Evolutionary conservation across 2,113 vertebrate genomes (phyloP), one percentile per base, ranked within the genome.

Genomic region (Hippopotamus amphibius): DNA sequence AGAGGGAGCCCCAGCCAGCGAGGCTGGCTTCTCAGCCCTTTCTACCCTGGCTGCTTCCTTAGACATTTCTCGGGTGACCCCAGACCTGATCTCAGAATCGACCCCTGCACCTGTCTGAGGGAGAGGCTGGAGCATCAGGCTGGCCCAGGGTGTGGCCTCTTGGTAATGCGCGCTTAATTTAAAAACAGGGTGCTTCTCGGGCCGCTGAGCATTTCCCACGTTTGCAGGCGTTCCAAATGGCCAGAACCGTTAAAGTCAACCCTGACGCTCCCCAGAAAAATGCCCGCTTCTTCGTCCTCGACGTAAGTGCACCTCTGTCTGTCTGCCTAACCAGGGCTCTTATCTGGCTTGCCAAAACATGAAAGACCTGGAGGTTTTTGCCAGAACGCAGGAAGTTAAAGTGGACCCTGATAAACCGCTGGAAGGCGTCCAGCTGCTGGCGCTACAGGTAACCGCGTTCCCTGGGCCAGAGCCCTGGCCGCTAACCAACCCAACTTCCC

Each of bases 371-470:
- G 98, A 99, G 11, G 97, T 80, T 72, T 99, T 99, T 98, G 55
- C 65, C 91, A 98, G 98, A 95, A 97, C 99, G 0, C 80, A 59
- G 57, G 99, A 99, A 96, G 97, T 99, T 93, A 99, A 99, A 97
- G 99, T 99, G 99, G 99, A 99, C 98, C 99, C 99, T 0, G 99
- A 99, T 97, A 99, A 99, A 88, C 99, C 99, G 0, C 98, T 99
- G 77, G 99, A 99, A 97, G 99, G 99, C 0, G 99, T 98, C n/a
- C 99, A 99, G 55, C 98, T 99, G 81, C 98, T 98, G 3, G 98
- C 98, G 0, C 98, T 99, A 68, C 99, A 99, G 99, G 99, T 99
- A 99, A 98, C 11, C 66, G 68, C 0, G 2, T 21, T 48, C 46
- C 33, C 10, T 1, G 91, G 19, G n/a, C 68, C 0, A 0, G 66